phyloP scores from a whole-genome alignment of 2,888 invertebrate species.

The Hirudinaria manillensis region DNA sequence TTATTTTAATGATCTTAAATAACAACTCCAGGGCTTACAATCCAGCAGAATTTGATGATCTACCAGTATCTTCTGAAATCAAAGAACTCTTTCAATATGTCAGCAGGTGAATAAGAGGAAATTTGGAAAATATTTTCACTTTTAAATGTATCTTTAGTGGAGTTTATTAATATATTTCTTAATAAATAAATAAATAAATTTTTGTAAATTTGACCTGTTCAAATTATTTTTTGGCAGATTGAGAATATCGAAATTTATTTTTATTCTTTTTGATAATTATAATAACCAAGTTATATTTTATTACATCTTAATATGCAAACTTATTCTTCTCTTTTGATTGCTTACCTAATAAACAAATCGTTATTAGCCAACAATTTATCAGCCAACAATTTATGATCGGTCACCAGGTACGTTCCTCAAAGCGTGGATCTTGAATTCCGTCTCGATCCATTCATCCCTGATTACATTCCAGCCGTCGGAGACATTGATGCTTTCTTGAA shows the following conservation, averaged over 20 bases:
- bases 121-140: not conserved
- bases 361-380: too few species aligned
- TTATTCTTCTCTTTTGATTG: too few species aligned
- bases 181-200: too few species aligned
- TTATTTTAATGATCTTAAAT: not conserved
- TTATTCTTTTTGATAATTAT: too few species aligned
- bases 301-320: too few species aligned
- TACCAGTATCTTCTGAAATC: slow-evolving; percentile 75
- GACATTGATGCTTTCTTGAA: slow-evolving; percentile 97
- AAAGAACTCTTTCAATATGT: slow-evolving; percentile 90
- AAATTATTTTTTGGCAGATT: too few species aligned
- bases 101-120: slow-evolving; percentile 63
- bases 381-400: too few species aligned
- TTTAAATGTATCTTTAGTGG: not conserved
- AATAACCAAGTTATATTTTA: too few species aligned
- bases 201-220: too few species aligned
- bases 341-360: too few species aligned
- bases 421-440: slow-evolving; percentile 81
- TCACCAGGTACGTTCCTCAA: slow-evolving; percentile 78
- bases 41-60: slow-evolving; percentile 73
- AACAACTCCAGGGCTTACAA: slow-evolving; percentile 62
- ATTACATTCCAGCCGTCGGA: slow-evolving; percentile 93
- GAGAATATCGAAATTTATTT: too few species aligned
- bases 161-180: not conserved
- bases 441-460: slow-evolving; percentile 87